These are phyloP conservation scores for Antidorcas marsupialis DNA, from an alignment of 2,113 vertebrate genomes.

Conservation along the genomic window DNA sequence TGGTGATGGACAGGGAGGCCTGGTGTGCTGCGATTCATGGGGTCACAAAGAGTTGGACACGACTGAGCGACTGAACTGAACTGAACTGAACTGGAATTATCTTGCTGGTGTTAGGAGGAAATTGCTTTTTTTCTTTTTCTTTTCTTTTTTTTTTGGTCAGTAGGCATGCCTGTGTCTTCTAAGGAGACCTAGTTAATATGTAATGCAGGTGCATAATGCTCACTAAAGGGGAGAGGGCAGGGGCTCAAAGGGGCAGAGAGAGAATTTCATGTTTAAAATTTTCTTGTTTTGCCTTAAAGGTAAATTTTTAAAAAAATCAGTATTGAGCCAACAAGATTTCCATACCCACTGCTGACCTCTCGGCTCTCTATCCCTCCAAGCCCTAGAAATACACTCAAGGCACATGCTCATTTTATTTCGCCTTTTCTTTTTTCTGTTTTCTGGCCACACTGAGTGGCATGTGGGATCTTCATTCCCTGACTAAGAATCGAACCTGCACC, in stretches of 20 bases:
- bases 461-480: neutral
- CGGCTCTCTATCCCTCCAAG: neutral
- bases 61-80: too few species aligned
- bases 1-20: too few species aligned
- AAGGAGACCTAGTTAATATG: neutral
- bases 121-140: neutral
- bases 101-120: neutral
- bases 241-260: neutral
- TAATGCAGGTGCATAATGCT: rapidly evolving
- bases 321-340: neutral
- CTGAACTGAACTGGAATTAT: neutral
- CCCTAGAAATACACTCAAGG: neutral
- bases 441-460: neutral
- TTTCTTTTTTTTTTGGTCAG: neutral
- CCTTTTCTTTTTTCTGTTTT: neutral
- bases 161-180: neutral
- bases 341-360: neutral
- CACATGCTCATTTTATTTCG: neutral
- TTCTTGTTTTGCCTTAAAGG: neutral
- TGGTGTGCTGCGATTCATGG: too few species aligned
- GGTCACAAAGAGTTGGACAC: too few species aligned
- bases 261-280: neutral
- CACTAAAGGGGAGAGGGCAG: neutral
- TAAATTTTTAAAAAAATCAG: neutral
- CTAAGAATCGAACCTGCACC: neutral